phyloP scores from a whole-genome alignment of 2,888 invertebrate genomes.

The Didymodactylos carnosus region DNA sequence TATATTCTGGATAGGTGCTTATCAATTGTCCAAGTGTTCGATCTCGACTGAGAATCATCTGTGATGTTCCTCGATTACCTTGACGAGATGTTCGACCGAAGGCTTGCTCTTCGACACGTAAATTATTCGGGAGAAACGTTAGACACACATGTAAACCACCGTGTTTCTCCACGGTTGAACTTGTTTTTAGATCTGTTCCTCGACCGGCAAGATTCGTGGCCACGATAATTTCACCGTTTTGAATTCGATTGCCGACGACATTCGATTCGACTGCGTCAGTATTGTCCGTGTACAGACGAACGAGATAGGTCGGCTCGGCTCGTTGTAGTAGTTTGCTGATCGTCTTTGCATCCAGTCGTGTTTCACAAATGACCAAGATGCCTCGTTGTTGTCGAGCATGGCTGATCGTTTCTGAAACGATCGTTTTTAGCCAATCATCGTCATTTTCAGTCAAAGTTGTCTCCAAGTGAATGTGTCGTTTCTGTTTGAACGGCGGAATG shows the following conservation, averaged over 20 bases:
- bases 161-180: background rate
- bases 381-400: constrained; percentile 15
- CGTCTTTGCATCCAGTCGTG: constrained; percentile 7
- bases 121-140: constrained; percentile 16
- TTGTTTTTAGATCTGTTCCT: constrained; percentile 16
- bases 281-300: constrained; percentile 2
- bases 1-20: background rate
- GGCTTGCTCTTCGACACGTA: constrained; percentile 16
- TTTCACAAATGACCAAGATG: constrained; percentile 13
- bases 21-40: background rate
- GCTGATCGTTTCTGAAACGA: constrained; percentile 11
- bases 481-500: constrained; percentile 14
- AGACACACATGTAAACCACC: constrained; percentile 17
- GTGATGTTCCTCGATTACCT: constrained; percentile 15
- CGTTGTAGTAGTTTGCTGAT: background rate
- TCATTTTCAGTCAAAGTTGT: background rate
- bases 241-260: background rate
- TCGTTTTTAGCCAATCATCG: constrained; percentile 1
- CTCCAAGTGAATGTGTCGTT: constrained; percentile 12
- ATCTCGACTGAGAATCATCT: constrained; percentile 12
- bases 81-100: constrained; percentile 17
- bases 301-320: background rate
- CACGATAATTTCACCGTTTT: constrained; percentile 14
- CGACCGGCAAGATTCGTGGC: constrained; percentile 17
- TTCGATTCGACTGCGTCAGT: background rate